These are phyloP conservation scores for Zosterops hypoxanthus DNA, from an alignment of 2,113 vertebrate genomes.

Conservation along the genomic window DNA sequence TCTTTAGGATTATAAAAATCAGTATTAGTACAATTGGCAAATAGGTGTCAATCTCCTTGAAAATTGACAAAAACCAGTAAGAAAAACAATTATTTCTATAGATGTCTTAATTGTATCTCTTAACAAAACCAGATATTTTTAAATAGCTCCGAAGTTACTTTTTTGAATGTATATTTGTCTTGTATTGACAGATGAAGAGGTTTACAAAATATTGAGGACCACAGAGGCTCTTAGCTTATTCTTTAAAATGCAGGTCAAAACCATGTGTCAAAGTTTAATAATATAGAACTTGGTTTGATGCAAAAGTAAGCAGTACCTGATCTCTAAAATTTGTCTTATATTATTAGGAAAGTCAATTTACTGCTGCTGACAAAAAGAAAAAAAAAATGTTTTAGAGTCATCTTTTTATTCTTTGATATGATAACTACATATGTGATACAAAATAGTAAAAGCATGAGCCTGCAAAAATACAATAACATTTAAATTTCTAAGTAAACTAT, in stretches of 20 bases:
- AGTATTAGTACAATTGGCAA: not conserved
- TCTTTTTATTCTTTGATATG: not conserved
- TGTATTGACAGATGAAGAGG: not conserved
- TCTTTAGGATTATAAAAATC: not conserved
- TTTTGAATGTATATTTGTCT: not conserved
- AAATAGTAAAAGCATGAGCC: not conserved
- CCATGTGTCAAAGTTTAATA: not conserved
- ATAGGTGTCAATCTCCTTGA: not conserved
- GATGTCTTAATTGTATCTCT: not conserved
- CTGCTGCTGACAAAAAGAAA: not conserved
- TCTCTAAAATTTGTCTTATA: not conserved
- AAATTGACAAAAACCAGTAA: not conserved
- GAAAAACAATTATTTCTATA: not conserved
- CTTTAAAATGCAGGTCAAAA: not conserved
- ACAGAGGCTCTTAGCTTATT: not conserved
- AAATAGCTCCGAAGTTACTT: not conserved
- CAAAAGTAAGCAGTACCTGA: not conserved
- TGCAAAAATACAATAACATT: not conserved
- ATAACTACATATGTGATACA: not conserved
- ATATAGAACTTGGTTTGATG: not conserved
- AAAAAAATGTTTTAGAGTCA: rapidly evolving
- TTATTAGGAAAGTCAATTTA: not conserved
- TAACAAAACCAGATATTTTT: not conserved
- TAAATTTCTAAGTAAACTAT: not conserved
- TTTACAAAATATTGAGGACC: not conserved